These are phyloP conservation scores for Toxotes lorentzi DNA, from an alignment of 2,797 vertebrate genomes.

Conservation along the genomic window DNA sequence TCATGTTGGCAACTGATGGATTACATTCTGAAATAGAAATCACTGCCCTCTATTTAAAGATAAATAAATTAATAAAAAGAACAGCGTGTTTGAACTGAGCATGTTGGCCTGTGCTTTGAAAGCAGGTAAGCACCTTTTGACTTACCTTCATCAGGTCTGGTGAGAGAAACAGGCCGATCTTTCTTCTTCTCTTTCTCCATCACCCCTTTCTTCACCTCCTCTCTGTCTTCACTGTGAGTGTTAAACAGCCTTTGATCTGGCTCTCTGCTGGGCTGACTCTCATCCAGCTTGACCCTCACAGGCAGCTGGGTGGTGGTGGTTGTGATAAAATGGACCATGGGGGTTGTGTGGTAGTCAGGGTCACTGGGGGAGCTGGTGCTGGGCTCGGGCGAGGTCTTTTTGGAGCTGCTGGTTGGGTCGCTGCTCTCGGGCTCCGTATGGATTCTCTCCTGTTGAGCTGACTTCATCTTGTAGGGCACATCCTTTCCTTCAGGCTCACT, in stretches of 20 bases:
- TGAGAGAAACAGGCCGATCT: slow-evolving; percentile 71
- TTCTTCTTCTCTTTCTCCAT: slow-evolving; percentile 61
- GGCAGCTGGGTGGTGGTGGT: slow-evolving; percentile 78
- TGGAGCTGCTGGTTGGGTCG: slow-evolving; percentile 28
- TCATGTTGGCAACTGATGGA: neutral
- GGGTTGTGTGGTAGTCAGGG: slow-evolving; percentile 58
- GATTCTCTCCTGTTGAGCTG: slow-evolving; percentile 28
- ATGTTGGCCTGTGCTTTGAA: neutral
- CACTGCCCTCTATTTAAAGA: neutral
- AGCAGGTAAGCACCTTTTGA: slow-evolving; percentile 25
- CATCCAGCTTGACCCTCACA: slow-evolving; percentile 51
- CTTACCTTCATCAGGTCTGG: slow-evolving; percentile 78
- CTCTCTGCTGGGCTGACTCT: slow-evolving; percentile 61
- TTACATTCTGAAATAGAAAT: neutral
- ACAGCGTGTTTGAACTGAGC: neutral
- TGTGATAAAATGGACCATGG: slow-evolving; percentile 72
- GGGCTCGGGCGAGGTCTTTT: slow-evolving; percentile 35
- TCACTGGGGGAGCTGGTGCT: slow-evolving; percentile 29
- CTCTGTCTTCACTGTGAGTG: slow-evolving; percentile 71
- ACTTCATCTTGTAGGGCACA: slow-evolving; percentile 23
- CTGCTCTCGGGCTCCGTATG: slow-evolving; percentile 36
- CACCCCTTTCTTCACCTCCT: slow-evolving; percentile 52
- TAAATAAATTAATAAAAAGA: neutral
- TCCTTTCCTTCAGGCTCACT: slow-evolving; percentile 40
- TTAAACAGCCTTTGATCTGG: slow-evolving; percentile 70